Percentiles rank a stretch among this genome's conserved stretches.
phyloP scores from a whole-genome alignment of 1,140 invertebrate species.

The Bombyx mori region DNA sequence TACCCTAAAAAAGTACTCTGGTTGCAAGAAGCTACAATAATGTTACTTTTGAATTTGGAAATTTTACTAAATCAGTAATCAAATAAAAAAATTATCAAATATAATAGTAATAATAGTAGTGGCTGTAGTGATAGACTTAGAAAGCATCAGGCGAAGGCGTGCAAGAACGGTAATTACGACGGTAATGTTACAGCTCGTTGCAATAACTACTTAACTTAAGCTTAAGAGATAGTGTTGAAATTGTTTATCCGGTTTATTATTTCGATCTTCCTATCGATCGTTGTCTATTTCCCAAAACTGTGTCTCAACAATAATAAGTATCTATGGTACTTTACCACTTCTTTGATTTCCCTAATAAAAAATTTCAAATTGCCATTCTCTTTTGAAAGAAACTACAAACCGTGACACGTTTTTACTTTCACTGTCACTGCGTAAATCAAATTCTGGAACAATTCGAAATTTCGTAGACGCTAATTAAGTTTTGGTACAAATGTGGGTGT shows the following conservation, averaged over 20 bases:
- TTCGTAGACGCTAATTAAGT: constrained; percentile 52
- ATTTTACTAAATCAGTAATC: too few species aligned
- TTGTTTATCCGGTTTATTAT: too few species aligned
- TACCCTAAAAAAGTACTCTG: too few species aligned
- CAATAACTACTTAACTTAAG: too few species aligned
- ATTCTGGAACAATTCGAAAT: constrained; percentile 49
- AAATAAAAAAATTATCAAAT: too few species aligned
- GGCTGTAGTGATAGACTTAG: background rate
- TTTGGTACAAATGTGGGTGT: constrained; percentile 24
- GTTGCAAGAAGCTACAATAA: constrained; percentile 44
- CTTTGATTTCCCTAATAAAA: background rate
- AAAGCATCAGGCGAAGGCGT: constrained; percentile 22
- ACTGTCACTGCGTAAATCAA: constrained; percentile 54
- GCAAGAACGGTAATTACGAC: constrained; percentile 48
- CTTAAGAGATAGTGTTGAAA: too few species aligned
- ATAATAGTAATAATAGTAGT: too few species aligned
- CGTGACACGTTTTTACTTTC: constrained; percentile 62
- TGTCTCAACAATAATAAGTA: too few species aligned
- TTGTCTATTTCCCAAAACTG: too few species aligned
- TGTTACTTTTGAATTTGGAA: constrained; percentile 53
- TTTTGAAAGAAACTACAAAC: constrained; percentile 42
- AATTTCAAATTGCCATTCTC: constrained; percentile 44
- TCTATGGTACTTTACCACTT: too few species aligned
- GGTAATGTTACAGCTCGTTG: constrained; percentile 33
- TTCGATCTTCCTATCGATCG: too few species aligned